Percentiles rank a stretch among this genome's conserved stretches.
These are phyloP conservation scores for Tupaia chinensis DNA, from an alignment of 2,113 vertebrate genomes.

Conservation along the genomic window DNA sequence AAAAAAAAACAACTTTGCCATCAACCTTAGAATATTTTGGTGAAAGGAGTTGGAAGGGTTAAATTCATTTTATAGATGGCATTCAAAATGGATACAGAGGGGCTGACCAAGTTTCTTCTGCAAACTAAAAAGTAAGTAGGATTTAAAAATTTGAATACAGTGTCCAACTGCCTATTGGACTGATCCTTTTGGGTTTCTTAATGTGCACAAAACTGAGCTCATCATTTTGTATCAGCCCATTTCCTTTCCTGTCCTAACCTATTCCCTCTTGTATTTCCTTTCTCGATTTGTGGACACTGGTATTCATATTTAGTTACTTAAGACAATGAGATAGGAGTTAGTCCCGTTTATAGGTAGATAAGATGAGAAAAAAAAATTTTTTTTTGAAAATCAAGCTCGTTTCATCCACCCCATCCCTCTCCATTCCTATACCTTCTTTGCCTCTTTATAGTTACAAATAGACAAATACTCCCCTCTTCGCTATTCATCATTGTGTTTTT, in stretches of 20 bases:
- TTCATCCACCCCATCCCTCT: no score
- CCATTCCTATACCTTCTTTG: no score
- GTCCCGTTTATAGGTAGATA: no score
- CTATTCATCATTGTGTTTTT: no score
- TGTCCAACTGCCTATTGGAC: neutral
- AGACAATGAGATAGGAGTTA: neutral
- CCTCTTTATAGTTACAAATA: no score
- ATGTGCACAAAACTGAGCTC: neutral
- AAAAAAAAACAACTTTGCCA: neutral
- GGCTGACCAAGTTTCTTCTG: neutral
- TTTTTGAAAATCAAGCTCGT: no score
- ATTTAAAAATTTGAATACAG: neutral
- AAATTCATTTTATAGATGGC: constrained; percentile 11
- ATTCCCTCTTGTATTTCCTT: neutral
- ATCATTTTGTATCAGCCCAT: neutral
- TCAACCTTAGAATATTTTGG: constrained; percentile 26
- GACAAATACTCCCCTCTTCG: no score
- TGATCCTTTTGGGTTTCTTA: neutral
- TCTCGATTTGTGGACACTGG: neutral
- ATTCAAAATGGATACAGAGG: neutral
- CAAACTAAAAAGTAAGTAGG: neutral
- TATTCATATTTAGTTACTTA: neutral
- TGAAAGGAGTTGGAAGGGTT: neutral
- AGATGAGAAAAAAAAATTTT: no score
- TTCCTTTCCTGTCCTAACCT: neutral